Base-by-base conservation (phyloP, 2,797 vertebrate species). In the Anguilla megastoma region DNA sequence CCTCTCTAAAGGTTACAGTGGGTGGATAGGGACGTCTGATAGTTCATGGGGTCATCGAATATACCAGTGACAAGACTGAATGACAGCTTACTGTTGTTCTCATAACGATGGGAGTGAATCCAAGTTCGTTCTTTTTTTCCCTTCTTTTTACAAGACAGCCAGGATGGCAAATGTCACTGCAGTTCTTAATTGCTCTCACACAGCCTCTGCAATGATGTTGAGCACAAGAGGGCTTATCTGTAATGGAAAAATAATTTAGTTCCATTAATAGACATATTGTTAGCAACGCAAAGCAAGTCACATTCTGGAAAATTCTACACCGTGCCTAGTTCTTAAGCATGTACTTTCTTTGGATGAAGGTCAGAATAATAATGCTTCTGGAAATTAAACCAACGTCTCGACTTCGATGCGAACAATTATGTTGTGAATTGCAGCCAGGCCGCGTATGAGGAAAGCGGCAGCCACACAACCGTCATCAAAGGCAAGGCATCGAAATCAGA, bases 181-280 rank as follows among this genome's bases (percentile, higher is more conserved):
- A 50, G 45, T n/a, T 82, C 79, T 82, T 82, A 82, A 82, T 82
- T 82, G 79, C 41, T 82, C 79, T 82, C 79, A 48, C 21, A 76
- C 21, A 82, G 79, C 79, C 9, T 12, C 79, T 33, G 45, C 41
- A 33, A 82, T 21, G 79, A 82, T 33, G 18, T n/a, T 50, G 41
- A 45, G 33, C 33, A 76, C 56, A 12, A 87, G 41, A 87, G 79
- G 56, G 86, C 86, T 87, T 79, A 66, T 87, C 79, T 66, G 86
- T 80, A 33, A 84, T 83, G 79, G 41, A 83, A 87, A 83, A 87
- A 83, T 84, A 48, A 87, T 82, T 82, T 82, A 82, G 79, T 82
- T 82, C 79, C 24, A 10, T 82, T 82, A 48, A 82, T 82, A 45
- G 41, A 50, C 79, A 82, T 50, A 82, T 50, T 82, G 41, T 82